Conservation (phyloP, 64 coral and sea anemone species). For the Pachyseris speciosa region DNA sequence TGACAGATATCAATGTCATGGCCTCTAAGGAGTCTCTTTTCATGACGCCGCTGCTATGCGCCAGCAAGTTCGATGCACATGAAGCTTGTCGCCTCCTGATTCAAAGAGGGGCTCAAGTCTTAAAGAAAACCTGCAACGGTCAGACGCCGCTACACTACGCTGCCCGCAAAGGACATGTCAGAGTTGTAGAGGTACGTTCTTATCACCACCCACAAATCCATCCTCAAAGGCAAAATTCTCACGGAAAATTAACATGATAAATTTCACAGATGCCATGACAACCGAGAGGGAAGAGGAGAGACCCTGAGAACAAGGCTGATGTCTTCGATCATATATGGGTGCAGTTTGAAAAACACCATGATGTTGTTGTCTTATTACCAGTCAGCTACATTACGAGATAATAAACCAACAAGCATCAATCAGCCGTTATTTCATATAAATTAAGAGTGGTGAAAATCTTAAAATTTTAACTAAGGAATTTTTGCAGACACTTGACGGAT, state of each 20-base stretch:
- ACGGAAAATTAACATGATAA: not conserved
- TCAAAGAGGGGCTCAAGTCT: conserved; percentile 63
- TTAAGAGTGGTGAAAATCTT: too few species aligned
- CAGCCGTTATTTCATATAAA: too few species aligned
- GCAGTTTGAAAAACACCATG: too few species aligned
- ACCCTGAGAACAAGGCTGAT: too few species aligned
- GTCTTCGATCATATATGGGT: too few species aligned
- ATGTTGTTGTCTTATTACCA: too few species aligned
- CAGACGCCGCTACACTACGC: conserved; percentile 81
- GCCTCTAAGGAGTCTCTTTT: conserved; percentile 14
- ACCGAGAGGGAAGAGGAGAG: too few species aligned
- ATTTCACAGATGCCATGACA: too few species aligned
- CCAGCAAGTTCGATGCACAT: conserved; percentile 66
- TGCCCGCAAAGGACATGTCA: conserved; percentile 33
- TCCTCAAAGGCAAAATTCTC: not conserved
- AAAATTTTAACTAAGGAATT: too few species aligned
- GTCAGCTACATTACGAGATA: too few species aligned
- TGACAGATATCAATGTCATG: conserved; percentile 56
- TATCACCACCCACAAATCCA: not conserved
- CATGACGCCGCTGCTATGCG: conserved; percentile 50
- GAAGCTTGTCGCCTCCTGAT: conserved; percentile 77
- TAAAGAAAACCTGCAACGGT: conserved; percentile 56
- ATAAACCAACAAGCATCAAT: too few species aligned
- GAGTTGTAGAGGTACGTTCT: conserved; percentile 61
- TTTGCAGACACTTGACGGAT: too few species aligned